phyloP scores from a whole-genome alignment of 2,113 vertebrate genomes.

The Bubo bubo region DNA sequence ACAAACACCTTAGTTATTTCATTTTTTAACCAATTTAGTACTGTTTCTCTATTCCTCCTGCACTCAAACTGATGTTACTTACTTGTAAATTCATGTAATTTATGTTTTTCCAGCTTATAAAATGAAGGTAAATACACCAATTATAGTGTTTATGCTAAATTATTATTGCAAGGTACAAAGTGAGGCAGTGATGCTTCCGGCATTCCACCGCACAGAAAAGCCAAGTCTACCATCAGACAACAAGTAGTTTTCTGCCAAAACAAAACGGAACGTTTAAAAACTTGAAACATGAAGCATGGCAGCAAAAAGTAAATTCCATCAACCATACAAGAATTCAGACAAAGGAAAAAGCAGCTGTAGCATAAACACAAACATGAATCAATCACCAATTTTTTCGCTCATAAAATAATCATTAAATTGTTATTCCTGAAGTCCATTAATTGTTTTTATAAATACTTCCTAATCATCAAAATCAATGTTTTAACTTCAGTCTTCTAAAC shows the following conservation, averaged over 20 bases:
- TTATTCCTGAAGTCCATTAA: not conserved
- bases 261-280: not conserved
- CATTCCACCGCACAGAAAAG: not conserved
- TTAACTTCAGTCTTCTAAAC: not conserved
- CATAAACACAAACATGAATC: not conserved
- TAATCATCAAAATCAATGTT: not conserved
- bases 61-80: not conserved
- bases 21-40: not conserved
- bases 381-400: not conserved
- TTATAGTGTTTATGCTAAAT: constrained; percentile 27
- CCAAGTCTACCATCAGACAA: not conserved
- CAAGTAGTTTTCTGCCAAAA: not conserved
- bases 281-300: not conserved
- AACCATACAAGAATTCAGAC: not conserved
- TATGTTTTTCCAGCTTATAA: not conserved
- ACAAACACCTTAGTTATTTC: not conserved
- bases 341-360: not conserved
- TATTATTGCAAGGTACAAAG: constrained; percentile 26
- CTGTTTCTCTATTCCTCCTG: not conserved
- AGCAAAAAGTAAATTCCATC: not conserved
- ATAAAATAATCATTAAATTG: not conserved
- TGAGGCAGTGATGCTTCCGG: not conserved
- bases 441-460: not conserved
- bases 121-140: constrained; percentile 37
- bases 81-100: constrained; percentile 11